phyloP scores from a whole-genome alignment of 2,113 vertebrate genomes.

The Cololabis saira region DNA sequence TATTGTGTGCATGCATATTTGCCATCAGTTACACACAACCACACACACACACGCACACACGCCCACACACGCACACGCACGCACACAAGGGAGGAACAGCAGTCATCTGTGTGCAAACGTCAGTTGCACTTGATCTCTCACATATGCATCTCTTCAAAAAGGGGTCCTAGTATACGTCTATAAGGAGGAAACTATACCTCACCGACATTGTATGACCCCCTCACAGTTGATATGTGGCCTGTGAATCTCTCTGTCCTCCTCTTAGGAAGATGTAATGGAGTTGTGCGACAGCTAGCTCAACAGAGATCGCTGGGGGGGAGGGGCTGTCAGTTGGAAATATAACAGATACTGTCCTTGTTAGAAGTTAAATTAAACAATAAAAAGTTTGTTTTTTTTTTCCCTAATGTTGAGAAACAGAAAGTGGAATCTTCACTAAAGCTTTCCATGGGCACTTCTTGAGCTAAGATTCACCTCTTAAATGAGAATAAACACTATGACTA shows the following conservation, averaged over 20 bases:
- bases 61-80: slow-evolving; percentile 12
- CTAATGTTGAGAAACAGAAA: slow-evolving; percentile 67
- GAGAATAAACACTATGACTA: slow-evolving; percentile 84
- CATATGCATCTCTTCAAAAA: slow-evolving; percentile 43
- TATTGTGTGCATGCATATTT: slow-evolving; percentile 60
- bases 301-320: slow-evolving; percentile 13
- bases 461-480: slow-evolving; percentile 93
- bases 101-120: slow-evolving; percentile 43
- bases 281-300: slow-evolving; percentile 67
- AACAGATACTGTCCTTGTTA: slow-evolving; percentile 64
- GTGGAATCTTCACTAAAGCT: slow-evolving; percentile 92
- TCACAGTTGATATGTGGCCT: slow-evolving; percentile 59
- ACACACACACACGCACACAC: slow-evolving; percentile 14
- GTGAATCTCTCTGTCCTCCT: slow-evolving; percentile 53
- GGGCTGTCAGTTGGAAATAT: slow-evolving; percentile 44
- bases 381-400: slow-evolving; percentile 60
- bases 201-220: slow-evolving; percentile 31
- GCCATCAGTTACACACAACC: slow-evolving; percentile 27
- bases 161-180: slow-evolving; percentile 36
- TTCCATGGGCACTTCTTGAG: slow-evolving; percentile 89
- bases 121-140: slow-evolving; percentile 43
- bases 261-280: slow-evolving; percentile 63
- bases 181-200: slow-evolving; percentile 40
- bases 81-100: slow-evolving; percentile 58
- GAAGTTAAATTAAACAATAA: slow-evolving; percentile 66